phyloP scores from a whole-genome alignment of 2,797 vertebrate species.

The Siniperca obscura region DNA sequence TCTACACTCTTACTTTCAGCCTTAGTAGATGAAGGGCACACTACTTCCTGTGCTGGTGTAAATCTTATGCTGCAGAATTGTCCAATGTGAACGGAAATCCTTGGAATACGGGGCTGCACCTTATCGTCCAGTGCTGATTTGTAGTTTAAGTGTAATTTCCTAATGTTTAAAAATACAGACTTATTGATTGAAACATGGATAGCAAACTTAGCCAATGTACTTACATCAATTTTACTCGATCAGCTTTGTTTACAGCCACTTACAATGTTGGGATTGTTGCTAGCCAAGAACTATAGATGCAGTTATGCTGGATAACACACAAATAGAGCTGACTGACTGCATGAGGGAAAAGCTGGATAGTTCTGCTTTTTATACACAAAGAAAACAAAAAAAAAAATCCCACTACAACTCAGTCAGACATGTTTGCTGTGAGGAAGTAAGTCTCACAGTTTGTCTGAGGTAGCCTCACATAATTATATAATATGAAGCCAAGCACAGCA shows the following conservation, averaged over 20 bases:
- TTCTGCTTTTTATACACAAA: slow-evolving; percentile 20
- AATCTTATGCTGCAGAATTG: neutral
- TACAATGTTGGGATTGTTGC: neutral
- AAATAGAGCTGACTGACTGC: neutral
- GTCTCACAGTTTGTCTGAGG: slow-evolving; percentile 27
- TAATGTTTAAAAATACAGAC: slow-evolving; percentile 28
- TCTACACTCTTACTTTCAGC: neutral
- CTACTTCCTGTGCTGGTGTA: no score
- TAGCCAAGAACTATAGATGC: neutral
- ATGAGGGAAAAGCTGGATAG: slow-evolving; percentile 8
- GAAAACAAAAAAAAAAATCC: slow-evolving; percentile 27
- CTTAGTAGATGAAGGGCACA: neutral
- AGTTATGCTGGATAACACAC: neutral
- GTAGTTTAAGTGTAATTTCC: slow-evolving; percentile 20
- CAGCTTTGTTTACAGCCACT: neutral
- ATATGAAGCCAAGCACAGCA: slow-evolving; percentile 2
- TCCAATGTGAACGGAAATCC: neutral
- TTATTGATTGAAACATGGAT: slow-evolving; percentile 24
- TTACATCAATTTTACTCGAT: neutral
- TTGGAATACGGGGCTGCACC: neutral
- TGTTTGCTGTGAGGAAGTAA: slow-evolving; percentile 31
- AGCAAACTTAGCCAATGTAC: neutral
- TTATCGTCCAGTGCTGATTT: slow-evolving; percentile 31
- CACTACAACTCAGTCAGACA: slow-evolving; percentile 29
- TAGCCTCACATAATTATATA: slow-evolving; percentile 32